A percentile compares a stretch with the other conserved stretches of the same genome.
Evolutionary conservation across 2,113 vertebrate genomes (phyloP).

Genomic region (Corythornis madagascariensis): DNA sequence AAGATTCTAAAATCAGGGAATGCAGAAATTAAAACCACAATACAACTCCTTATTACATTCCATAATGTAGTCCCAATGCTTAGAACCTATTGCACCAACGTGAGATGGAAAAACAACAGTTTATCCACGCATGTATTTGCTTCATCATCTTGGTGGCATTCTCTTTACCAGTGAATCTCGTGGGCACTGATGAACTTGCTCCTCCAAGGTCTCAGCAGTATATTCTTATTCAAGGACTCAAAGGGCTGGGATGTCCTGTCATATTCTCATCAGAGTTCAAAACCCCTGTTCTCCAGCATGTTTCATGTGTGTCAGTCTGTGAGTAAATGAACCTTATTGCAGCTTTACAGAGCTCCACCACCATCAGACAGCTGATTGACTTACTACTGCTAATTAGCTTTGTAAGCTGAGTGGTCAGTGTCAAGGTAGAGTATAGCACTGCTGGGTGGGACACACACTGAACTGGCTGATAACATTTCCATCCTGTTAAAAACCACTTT

Average conservation of each 20-base stretch:
- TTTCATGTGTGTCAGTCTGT: not conserved
- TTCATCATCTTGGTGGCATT: not conserved
- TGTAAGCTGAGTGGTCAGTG: not conserved
- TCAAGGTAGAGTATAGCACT: not conserved
- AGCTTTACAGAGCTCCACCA: not conserved
- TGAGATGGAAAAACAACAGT: not conserved
- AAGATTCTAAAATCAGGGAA: not conserved
- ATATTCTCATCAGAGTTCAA: not conserved
- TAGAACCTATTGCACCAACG: not conserved
- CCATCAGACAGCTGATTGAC: not conserved
- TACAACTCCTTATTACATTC: not conserved
- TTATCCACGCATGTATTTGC: not conserved
- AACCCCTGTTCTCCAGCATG: not conserved
- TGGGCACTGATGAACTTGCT: not conserved
- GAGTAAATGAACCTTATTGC: not conserved
- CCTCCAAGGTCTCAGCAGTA: not conserved
- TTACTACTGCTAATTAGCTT: not conserved
- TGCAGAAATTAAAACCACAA: not conserved
- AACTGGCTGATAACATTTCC: not conserved
- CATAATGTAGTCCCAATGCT: not conserved
- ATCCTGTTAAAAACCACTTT: not conserved
- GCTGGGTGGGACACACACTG: not conserved
- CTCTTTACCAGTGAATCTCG: not conserved
- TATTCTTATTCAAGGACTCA: not conserved
- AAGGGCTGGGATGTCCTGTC: not conserved